These are phyloP conservation scores for Hydrolagus affinis DNA, from an alignment of 2,113 vertebrate species.

Conservation along the genomic window DNA sequence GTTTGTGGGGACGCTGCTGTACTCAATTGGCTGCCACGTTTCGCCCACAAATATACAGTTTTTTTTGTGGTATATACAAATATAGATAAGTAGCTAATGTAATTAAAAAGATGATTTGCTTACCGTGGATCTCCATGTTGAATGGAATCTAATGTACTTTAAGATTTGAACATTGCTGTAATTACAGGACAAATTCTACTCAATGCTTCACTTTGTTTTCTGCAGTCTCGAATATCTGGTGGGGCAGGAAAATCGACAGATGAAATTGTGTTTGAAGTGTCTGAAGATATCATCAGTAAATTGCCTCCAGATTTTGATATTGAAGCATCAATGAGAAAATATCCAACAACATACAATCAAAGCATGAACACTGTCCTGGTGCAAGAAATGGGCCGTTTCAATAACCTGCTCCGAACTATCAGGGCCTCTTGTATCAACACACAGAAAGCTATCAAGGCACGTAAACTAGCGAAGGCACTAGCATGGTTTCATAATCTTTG, in stretches of 20 bases:
- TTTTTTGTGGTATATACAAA: too few species aligned
- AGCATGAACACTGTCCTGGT: slow-evolving; percentile 86
- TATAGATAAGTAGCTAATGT: too few species aligned
- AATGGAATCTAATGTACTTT: too few species aligned
- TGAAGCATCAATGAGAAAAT: slow-evolving; percentile 65
- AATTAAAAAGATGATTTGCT: slow-evolving; percentile 12
- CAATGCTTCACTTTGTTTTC: neutral
- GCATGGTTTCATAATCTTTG: neutral
- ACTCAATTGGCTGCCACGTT: too few species aligned
- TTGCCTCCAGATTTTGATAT: slow-evolving; percentile 68
- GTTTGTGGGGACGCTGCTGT: too few species aligned
- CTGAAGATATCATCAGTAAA: slow-evolving; percentile 71
- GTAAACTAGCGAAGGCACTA: neutral
- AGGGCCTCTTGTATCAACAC: slow-evolving; percentile 69
- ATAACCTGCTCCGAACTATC: slow-evolving; percentile 65
- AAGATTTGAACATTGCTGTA: too few species aligned
- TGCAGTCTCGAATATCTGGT: slow-evolving; percentile 61
- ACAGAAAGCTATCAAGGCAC: slow-evolving; percentile 80
- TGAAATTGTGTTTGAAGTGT: slow-evolving; percentile 72
- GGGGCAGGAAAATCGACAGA: slow-evolving; percentile 65
- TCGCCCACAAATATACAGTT: too few species aligned
- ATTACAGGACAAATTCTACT: neutral
- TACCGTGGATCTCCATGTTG: neutral
- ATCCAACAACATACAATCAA: slow-evolving; percentile 72
- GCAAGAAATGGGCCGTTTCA: slow-evolving; percentile 86